Percentiles rank a stretch among this genome's conserved stretches.
Evolutionary conservation across 1,140 invertebrate genomes (phyloP).

Genomic region (Leptinotarsa lineolata): DNA sequence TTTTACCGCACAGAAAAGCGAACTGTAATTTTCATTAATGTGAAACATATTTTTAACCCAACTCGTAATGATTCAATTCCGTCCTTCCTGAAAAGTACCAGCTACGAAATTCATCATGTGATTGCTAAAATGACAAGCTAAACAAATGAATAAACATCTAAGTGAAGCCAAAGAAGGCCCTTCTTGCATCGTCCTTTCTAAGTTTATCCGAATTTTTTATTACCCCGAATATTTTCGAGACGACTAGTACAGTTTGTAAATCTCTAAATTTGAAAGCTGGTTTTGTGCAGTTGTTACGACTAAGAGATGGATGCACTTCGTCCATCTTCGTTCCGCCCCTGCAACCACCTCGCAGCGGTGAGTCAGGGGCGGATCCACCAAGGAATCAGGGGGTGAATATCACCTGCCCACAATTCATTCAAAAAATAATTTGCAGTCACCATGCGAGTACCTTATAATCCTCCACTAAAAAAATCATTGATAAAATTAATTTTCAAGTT

Average conservation of each 20-base stretch:
- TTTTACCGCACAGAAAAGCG: too few species aligned
- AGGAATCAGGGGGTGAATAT: too few species aligned
- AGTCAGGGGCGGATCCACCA: background rate
- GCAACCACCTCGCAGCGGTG: conserved; percentile 17
- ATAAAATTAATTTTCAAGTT: too few species aligned
- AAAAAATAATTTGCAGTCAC: too few species aligned
- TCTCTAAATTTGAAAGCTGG: conserved; percentile 32
- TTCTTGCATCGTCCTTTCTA: background rate
- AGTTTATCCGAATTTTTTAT: conserved; percentile 17
- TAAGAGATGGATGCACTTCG: conserved; percentile 19
- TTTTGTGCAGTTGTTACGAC: conserved; percentile 34
- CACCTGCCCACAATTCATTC: too few species aligned
- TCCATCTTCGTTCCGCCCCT: conserved; percentile 2
- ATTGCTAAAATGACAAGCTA: background rate
- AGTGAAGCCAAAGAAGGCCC: background rate
- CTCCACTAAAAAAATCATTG: too few species aligned
- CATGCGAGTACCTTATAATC: too few species aligned
- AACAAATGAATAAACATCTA: conserved; percentile 1
- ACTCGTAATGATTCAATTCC: too few species aligned
- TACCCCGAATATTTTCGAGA: conserved; percentile 14
- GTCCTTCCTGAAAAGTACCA: too few species aligned
- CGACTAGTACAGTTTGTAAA: conserved; percentile 34
- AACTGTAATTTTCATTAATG: too few species aligned
- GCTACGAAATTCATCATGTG: background rate
- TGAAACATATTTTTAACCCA: too few species aligned